Evolutionary conservation across 2,888 invertebrate genomes (phyloP), one percentile per base, ranked within the genome.

Genomic region (Diarsia brunnea): DNA sequence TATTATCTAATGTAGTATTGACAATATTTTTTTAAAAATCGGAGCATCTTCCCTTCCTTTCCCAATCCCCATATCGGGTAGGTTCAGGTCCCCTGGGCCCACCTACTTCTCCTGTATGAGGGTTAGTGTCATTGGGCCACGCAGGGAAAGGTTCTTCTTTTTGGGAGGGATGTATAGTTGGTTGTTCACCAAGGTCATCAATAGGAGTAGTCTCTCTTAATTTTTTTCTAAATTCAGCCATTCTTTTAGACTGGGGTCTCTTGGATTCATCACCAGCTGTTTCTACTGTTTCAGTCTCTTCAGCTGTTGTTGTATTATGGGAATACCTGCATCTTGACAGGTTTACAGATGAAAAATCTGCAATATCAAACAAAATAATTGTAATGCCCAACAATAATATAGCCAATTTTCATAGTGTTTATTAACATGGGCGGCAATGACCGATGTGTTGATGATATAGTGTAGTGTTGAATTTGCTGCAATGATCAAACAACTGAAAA

Each of bases 61-160:
- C 99, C 99, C 99, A 99, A 95, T 99, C 99, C 2, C 99, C 99
- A 95, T 99, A 99, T 87, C 99, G 97, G 19, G 99, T 99, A 14
- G 99, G 99, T 96, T 99, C 99, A 1, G 99, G 99, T 11, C 99
- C 99, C 88, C 97, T 97, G 0, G 99, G 99, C 0, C 99, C 99
- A 55, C 99, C 99, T 75, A 99, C 96, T 97, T 99, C 99, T 19
- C 99, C 99, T 11, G 99, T 99, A 76, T 97, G 91, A 10, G 99
- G 99, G 95, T 99, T 99, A 2, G 97, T 97, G 90, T 98, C 98
- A 91, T 99, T 97, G 21, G 99, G 99, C 97, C 98, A 99, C 4
- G 98, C 97, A 87, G 97, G 97, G 45, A 99, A 94, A 0, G 99
- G 98, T 89, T 99, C 98, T 89, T 98, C 98, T 92, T 99, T 98